Evolutionary conservation across 1,140 invertebrate genomes (phyloP), one percentile per base, ranked within the genome.

Genomic region (Belonocnema kinseyi): DNA sequence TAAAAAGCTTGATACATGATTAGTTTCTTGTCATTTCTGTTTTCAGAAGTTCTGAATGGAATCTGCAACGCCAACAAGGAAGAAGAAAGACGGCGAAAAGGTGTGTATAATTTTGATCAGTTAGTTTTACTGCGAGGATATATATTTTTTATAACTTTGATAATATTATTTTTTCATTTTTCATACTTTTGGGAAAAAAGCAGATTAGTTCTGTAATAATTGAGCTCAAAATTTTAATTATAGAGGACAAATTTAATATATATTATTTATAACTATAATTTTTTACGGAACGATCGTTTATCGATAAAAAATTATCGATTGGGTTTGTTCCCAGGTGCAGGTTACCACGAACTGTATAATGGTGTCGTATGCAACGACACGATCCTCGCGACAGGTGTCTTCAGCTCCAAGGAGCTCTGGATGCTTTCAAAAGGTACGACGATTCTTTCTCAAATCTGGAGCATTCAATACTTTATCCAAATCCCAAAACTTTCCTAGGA

Each of bases 341-440:
- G 96, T 92, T 97, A 96, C 93, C 97, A 99, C 94, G 98, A 98
- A 94, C 97, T 97, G 85, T 98, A 98, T 94, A 98, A 98, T 92
- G 97, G 97, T 89, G 97, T 99, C 88, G 96, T 98, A 91, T 98
- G 97, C 94, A 98, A 98, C 94, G 97, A 99, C 93, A 99, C 98
- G 90, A 98, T 99, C 92, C 94, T 98, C 93, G 97, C 98, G 85
- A 99, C 98, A 85, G 98, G 98, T 90, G 98, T 99, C 88, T 99
- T 99, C 94, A 98, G 97, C 88, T 99, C 98, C 81, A 97, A 98
- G 93, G 98, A 99, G 94, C 94, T 99, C 88, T 98, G 97, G 96
- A 97, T 97, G 92, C 94, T 98, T 90, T 98, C 97, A 87, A 98
- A 97, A 97, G 97, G 97, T 98, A 95, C 93, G 91, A 88, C 86